phyloP scores from a whole-genome alignment of 64 coral and sea anemone genomes.

The Stichodactyla mertensii region DNA sequence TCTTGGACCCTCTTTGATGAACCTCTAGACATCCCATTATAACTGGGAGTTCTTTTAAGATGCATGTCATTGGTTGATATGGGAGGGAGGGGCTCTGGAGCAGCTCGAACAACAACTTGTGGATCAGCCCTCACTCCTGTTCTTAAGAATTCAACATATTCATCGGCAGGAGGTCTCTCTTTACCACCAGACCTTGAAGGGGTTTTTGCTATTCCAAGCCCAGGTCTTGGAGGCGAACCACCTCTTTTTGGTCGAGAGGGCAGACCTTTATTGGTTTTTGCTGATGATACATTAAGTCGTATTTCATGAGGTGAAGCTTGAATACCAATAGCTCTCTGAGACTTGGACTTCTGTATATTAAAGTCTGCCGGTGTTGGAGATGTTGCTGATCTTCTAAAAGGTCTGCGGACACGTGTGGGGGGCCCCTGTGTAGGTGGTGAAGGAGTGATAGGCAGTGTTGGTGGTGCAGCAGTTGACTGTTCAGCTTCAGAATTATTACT shows the following conservation, averaged over 20 bases:
- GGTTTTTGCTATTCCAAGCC: conserved; percentile 57
- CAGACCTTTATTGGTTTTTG: conserved; percentile 71
- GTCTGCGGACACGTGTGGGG: conserved; percentile 35
- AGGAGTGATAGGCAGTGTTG: conserved; percentile 48
- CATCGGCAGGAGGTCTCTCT: conserved; percentile 61
- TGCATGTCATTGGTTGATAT: conserved; percentile 59
- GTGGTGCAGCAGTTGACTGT: not conserved
- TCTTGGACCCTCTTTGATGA: conserved; percentile 45
- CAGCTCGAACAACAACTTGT: conserved; percentile 75
- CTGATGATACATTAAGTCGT: conserved; percentile 59
- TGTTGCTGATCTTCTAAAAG: conserved; percentile 53
- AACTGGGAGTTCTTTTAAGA: conserved; percentile 42
- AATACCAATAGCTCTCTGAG: conserved; percentile 70
- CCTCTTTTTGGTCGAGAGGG: conserved; percentile 40
- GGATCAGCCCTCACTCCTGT: conserved; percentile 80
- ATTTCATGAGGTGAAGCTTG: conserved; percentile 81
- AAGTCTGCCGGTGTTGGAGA: conserved; percentile 46
- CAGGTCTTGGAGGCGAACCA: conserved; percentile 61
- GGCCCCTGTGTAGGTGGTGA: conserved; percentile 62
- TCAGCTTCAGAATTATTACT: not conserved
- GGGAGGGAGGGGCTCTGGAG: conserved; percentile 75
- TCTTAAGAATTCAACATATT: conserved; percentile 92
- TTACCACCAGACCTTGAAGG: conserved; percentile 31
- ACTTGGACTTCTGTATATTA: conserved; percentile 41
- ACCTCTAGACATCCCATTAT: conserved; percentile 37